phyloP scores from a whole-genome alignment of 2,888 invertebrate genomes.

The Chorisops tibialis region DNA sequence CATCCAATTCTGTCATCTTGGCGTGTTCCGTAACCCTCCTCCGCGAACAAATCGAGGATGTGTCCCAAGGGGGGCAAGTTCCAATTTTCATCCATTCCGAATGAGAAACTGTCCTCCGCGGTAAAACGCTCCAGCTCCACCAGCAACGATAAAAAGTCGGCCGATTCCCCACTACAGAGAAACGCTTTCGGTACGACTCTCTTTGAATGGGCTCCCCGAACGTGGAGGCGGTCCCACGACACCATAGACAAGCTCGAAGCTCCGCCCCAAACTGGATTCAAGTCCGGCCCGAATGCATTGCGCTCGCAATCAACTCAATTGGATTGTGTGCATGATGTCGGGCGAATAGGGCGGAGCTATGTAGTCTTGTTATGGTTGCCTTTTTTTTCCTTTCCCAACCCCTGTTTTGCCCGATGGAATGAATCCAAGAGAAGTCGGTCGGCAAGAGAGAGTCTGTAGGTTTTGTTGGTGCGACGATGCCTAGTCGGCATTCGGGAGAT shows the following conservation, averaged over 20 bases:
- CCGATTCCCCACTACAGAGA: conserved; percentile 29
- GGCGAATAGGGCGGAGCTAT: background rate
- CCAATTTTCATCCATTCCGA: conserved; percentile 29
- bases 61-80: background rate
- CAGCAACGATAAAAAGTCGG: background rate
- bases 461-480: background rate
- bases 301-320: background rate
- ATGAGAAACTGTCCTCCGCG: conserved; percentile 7
- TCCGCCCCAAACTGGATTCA: background rate
- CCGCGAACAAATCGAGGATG: no score
- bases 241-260: no score
- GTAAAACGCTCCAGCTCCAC: conserved; percentile 1
- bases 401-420: background rate
- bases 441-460: conserved; percentile 6
- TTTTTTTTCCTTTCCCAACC: background rate
- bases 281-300: background rate
- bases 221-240: no score
- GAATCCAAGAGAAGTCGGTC: conserved; percentile 6
- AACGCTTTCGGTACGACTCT: background rate
- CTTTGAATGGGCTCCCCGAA: background rate
- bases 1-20: no score
- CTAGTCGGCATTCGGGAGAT: background rate
- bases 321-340: background rate
- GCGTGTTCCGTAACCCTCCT: no score
- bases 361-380: background rate